Evolutionary conservation across 2,113 vertebrate genomes (phyloP).

Genomic region (Caloenas nicobarica): DNA sequence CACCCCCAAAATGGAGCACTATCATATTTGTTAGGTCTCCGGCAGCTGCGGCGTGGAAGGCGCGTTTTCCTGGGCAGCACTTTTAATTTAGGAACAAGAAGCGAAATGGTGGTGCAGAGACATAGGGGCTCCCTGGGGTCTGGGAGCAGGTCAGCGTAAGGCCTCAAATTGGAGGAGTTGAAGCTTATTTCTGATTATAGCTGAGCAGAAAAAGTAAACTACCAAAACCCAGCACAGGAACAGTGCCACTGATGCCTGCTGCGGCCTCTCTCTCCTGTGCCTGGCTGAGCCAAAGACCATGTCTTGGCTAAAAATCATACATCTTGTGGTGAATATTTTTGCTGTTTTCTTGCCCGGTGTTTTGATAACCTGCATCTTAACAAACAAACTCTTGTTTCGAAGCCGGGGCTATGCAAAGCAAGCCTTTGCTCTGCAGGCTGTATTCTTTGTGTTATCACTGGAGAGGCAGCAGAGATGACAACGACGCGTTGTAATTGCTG

Average conservation of each 20-base stretch:
- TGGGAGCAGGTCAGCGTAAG: background rate
- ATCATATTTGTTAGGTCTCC: fast-evolving
- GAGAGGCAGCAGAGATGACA: background rate
- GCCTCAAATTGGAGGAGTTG: background rate
- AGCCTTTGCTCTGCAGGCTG: background rate
- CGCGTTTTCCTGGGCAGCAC: background rate
- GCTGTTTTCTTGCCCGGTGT: background rate
- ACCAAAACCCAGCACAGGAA: background rate
- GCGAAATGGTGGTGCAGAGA: background rate
- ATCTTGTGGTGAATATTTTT: background rate
- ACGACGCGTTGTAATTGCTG: background rate
- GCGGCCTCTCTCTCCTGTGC: background rate
- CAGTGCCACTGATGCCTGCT: background rate
- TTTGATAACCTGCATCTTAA: background rate
- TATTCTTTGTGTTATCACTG: background rate
- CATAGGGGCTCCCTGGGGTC: background rate
- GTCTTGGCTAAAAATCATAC: background rate
- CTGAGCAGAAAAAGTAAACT: background rate
- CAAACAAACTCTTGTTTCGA: background rate
- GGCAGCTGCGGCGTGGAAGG: background rate
- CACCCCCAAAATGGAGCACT: background rate
- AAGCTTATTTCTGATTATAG: background rate
- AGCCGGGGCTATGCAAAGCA: background rate
- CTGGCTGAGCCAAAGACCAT: background rate
- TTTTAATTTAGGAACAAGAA: background rate